Base-by-base conservation (phyloP, 2,888 invertebrate species). In the Pachliopta kotzebuea region DNA sequence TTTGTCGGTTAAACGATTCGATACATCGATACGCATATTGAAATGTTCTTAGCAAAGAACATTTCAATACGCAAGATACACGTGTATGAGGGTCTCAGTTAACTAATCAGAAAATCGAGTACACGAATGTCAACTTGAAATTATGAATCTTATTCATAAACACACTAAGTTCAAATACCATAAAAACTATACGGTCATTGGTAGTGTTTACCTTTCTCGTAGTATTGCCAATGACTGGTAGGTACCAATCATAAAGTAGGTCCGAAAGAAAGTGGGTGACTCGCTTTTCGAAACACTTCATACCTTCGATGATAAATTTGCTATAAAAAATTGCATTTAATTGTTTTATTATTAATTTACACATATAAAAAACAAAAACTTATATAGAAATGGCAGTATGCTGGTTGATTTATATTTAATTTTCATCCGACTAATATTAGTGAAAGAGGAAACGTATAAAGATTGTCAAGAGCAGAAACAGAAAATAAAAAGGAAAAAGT, bases 151-250 rank as follows among this genome's bases (percentile, higher is more conserved):
- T 49, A 49, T 49, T 73, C 68, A 72, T 78, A 75, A 65, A 4
- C 14, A 37, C 31, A 56, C 45, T 21, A 31, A 60, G 37, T 45
- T 26, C 31, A 57, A 63, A 52, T 21, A 53, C 56, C 17, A 57
- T n/a, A 63, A 63, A 63, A 52, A 58, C 18, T 53, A 14, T 63
- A 54, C 60, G 67, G 68, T 71, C 68, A 57, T 66, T 58, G 18
- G 37, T 56, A 50, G 68, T 78, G 76, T 83, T 83, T 80, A 78
- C 79, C 77, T 81, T 85, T 86, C 83, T 75, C 82, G 79, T 67
- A 71, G 73, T 71, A 74, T 70, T 78, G 85, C 76, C 77, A 84
- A 86, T 84, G 79, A 81, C 82, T 81, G 80, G 76, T 74, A 76
- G 11, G 37, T 37, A 37, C 37, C 81, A 86, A 84, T 83, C 78